phyloP scores from a whole-genome alignment of 2,888 invertebrate genomes.

The Agrotis segetum region DNA sequence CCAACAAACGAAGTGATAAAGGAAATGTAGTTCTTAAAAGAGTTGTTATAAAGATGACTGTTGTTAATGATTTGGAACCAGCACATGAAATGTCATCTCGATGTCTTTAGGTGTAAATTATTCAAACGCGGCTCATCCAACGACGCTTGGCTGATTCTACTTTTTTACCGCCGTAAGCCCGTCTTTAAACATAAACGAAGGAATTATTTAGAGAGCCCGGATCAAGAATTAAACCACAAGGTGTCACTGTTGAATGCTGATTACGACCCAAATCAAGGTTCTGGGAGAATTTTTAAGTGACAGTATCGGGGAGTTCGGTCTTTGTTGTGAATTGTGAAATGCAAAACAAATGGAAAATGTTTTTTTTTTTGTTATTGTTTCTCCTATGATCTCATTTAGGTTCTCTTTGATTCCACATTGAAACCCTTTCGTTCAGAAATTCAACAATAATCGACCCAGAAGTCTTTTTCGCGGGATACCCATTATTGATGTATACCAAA shows the following conservation, averaged over 20 bases:
- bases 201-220: conserved; percentile 82
- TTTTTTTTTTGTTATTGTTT: conserved; percentile 16
- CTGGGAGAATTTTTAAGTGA: conserved; percentile 64
- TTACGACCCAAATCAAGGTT: conserved; percentile 70
- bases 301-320: conserved; percentile 51
- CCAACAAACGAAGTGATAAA: conserved; percentile 7
- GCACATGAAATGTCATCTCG: conserved; percentile 75
- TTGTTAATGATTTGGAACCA: conserved; percentile 14
- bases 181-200: conserved; percentile 83
- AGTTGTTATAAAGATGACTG: conserved; percentile 56
- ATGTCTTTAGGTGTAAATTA: conserved; percentile 89
- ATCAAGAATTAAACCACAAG: conserved; percentile 79
- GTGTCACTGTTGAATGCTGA: conserved; percentile 77
- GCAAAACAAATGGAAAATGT: conserved; percentile 29
- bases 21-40: conserved; percentile 60
- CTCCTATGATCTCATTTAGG: not conserved
- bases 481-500: no score
- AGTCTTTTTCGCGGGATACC: no score
- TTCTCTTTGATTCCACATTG: not conserved
- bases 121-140: conserved; percentile 86
- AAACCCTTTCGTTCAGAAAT: no score
- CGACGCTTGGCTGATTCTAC: conserved; percentile 79
- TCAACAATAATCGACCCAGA: no score
- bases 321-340: conserved; percentile 60
- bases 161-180: conserved; percentile 84